Percentiles rank a stretch among this genome's conserved stretches.
Evolutionary conservation across 2,797 vertebrate species (phyloP).

Genomic region (Mallotus villosus): DNA sequence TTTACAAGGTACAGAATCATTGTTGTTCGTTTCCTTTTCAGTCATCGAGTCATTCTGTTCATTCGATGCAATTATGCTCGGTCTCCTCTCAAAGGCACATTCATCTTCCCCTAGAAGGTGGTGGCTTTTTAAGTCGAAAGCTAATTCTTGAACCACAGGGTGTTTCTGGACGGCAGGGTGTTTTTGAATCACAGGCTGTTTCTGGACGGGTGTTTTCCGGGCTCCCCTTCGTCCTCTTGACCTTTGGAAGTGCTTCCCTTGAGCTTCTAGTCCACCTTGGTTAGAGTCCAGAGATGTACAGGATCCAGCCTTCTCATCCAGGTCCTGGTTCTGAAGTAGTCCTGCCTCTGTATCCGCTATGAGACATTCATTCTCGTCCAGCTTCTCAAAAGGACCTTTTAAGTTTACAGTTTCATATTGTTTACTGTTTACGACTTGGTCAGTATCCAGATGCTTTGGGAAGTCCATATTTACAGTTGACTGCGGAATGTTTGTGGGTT

Average conservation of each 20-base stretch:
- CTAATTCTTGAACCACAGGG: constrained; percentile 38
- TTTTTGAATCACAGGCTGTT: constrained; percentile 24
- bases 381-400: constrained; percentile 28
- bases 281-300: neutral
- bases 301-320: constrained; percentile 2
- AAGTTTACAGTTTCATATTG: constrained; percentile 2
- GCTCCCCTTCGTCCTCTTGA: neutral
- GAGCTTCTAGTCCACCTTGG: neutral
- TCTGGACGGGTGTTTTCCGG: too few relatives aligned
- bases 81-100: constrained; percentile 18
- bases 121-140: constrained; percentile 38
- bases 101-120: constrained; percentile 19
- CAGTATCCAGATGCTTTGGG: neutral
- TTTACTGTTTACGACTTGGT: constrained; percentile 1
- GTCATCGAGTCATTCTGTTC: constrained; percentile 11
- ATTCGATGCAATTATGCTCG: neutral
- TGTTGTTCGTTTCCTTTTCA: constrained; percentile 16
- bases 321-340: neutral
- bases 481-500: constrained; percentile 39
- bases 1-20: constrained; percentile 46
- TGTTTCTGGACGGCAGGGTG: too few relatives aligned
- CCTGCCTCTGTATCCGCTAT: constrained; percentile 5
- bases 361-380: constrained; percentile 9
- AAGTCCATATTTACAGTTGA: constrained; percentile 17
- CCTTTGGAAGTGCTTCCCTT: neutral